A percentile compares a stretch with the other conserved stretches of the same genome.
These are phyloP conservation scores for Hyphantria cunea DNA, from an alignment of 1,140 invertebrate genomes.

Conservation along the genomic window DNA sequence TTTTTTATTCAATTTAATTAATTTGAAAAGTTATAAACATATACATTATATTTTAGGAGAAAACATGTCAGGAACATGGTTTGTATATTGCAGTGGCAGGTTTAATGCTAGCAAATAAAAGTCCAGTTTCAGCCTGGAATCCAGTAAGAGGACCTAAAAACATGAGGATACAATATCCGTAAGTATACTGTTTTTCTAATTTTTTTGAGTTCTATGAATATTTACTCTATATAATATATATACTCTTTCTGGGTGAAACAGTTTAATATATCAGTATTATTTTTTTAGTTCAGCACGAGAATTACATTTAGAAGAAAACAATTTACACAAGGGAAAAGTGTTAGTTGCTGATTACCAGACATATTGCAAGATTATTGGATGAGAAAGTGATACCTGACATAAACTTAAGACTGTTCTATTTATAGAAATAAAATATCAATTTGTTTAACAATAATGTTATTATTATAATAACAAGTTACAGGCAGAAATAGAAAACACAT, in stretches of 20 bases:
- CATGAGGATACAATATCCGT: slow-evolving; percentile 76
- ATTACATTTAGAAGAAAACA: slow-evolving; percentile 48
- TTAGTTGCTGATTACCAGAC: slow-evolving; percentile 74
- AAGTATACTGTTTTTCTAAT: slow-evolving; percentile 33
- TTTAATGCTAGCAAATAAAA: slow-evolving; percentile 86
- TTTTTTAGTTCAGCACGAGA: slow-evolving; percentile 45
- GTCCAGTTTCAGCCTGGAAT: slow-evolving; percentile 87
- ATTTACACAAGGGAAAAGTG: slow-evolving; percentile 73
- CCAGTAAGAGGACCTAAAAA: slow-evolving; percentile 84
- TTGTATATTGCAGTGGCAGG: slow-evolving; percentile 85
- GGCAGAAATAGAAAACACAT: slow-evolving; percentile 2
- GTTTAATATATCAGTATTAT: not conserved
- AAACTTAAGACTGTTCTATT: not conserved
- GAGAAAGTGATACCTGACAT: slow-evolving; percentile 7
- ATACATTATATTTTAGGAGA: slow-evolving; percentile 67
- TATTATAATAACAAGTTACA: slow-evolving; percentile 8
- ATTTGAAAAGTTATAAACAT: not conserved
- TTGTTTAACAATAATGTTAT: slow-evolving; percentile 11
- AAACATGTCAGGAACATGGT: slow-evolving; percentile 78
- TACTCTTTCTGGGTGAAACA: too few relatives aligned
- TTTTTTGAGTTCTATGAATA: not conserved
- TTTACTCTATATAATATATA: too few relatives aligned
- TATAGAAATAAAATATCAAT: slow-evolving; percentile 14
- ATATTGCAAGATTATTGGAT: slow-evolving; percentile 72
- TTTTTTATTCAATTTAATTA: not conserved